These are phyloP conservation scores for Pogoniulus pusillus DNA, from an alignment of 2,797 vertebrate genomes.

Conservation along the genomic window DNA sequence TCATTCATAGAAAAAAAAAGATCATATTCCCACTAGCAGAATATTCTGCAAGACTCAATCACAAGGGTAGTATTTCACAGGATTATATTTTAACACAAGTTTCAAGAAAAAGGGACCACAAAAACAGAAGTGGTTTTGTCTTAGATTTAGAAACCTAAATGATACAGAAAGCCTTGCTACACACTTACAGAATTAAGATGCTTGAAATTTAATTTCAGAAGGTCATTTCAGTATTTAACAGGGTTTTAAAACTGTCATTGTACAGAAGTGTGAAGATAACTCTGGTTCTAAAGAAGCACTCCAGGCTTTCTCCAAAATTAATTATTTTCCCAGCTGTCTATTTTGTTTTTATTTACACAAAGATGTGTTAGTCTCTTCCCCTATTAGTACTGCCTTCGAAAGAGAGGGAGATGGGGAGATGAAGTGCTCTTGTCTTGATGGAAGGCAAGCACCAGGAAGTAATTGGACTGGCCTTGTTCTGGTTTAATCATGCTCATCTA, in stretches of 20 bases:
- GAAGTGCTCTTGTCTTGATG: background rate
- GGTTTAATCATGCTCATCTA: background rate
- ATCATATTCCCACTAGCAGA: background rate
- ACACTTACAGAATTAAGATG: background rate
- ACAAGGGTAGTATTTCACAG: background rate
- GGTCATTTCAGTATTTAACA: background rate
- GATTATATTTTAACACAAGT: background rate
- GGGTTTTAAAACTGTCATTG: background rate
- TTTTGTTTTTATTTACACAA: background rate
- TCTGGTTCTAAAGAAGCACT: background rate
- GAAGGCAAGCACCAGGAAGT: background rate
- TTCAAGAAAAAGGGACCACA: background rate
- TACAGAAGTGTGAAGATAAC: background rate
- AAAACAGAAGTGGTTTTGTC: background rate
- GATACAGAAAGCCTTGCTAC: background rate
- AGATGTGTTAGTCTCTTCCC: background rate
- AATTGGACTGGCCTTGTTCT: background rate
- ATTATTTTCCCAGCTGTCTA: background rate
- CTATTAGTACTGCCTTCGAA: background rate
- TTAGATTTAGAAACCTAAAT: background rate
- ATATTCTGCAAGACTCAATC: background rate
- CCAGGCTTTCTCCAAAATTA: background rate
- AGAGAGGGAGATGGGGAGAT: background rate
- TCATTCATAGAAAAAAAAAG: background rate
- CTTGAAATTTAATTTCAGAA: background rate